Evolutionary conservation across 2,797 vertebrate genomes (phyloP), one percentile per base, ranked within the genome.

Genomic region (Denticeps clupeoides): DNA sequence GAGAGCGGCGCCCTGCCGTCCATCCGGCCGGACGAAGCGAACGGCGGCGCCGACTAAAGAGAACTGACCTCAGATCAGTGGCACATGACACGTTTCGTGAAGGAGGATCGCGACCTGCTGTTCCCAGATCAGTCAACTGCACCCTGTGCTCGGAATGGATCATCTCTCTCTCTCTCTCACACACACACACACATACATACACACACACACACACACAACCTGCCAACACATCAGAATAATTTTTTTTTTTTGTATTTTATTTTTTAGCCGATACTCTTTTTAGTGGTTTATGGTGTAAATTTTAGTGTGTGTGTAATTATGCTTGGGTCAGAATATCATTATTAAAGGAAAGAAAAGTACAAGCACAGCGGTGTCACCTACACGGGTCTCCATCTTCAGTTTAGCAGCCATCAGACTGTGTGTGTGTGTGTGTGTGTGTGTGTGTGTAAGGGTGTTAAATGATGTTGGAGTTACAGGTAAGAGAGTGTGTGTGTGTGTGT

Each of bases 361-460:
- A 58, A 59, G 47, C 49, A 54, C 21, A 63, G 54, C 62, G 47
- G 45, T 41, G 45, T 63, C 66, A 63, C 63, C 66, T 66, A 66
- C 63, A 60, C 55, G 16, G 49, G 44, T 62, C 48, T 42, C 53
- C 28, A 51, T 52, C 51, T 46, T 35, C 32, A 32, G 35, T 35
- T 15, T 13, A 18, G 8, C 16, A 18, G 37, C 37, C 33, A 37
- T 35, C 15, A 13, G 56, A 24, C 5, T 44, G 55, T 5, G 31
- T 45, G 51, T 3, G 35, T 12, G 40, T 40, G 22, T 46, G 55
- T 38, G 28, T 40, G 33, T 7, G 49, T 41, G 48, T 51, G 41
- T 44, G 62, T 40, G 48, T 31, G 52, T 12, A 44, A 28, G 49
- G 5, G 16, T 8, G 38, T 10, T 55, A 12, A 37, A 24, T 47